phyloP scores from a whole-genome alignment of 2,888 invertebrate species.

The Oscheius sp. region DNA sequence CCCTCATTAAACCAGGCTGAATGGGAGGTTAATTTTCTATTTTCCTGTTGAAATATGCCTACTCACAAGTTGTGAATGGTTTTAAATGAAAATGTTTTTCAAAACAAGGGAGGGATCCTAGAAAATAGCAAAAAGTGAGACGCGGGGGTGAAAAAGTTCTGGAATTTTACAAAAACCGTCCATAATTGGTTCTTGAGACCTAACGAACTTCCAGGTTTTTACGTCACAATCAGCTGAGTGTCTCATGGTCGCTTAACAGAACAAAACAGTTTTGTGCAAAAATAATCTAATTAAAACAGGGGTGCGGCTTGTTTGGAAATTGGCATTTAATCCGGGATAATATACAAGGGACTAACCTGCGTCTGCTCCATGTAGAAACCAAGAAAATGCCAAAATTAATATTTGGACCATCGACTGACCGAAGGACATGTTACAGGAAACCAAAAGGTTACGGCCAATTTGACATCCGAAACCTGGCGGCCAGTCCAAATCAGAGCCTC shows the following conservation, averaged over 20 bases:
- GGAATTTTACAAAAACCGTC: no score
- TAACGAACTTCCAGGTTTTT: constrained; percentile 11
- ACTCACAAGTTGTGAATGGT: not conserved
- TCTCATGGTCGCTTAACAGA: constrained; percentile 24
- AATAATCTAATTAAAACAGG: constrained; percentile 18
- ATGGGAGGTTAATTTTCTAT: not conserved
- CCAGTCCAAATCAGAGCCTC: constrained; percentile 33
- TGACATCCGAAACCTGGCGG: constrained; percentile 35
- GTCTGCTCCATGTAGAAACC: not conserved
- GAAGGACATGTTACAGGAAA: constrained; percentile 4
- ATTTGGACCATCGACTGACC: not conserved
- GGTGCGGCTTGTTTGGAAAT: constrained; percentile 1
- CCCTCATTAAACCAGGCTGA: not conserved
- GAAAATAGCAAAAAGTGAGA: not conserved
- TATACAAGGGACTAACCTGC: not conserved
- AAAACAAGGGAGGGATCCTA: not conserved
- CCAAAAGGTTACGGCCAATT: constrained; percentile 30
- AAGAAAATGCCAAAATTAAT: not conserved
- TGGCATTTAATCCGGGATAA: not conserved
- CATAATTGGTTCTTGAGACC: not conserved
- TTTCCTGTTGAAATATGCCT: not conserved
- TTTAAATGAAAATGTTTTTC: not conserved
- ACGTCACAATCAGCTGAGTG: constrained; percentile 28
- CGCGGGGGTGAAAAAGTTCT: not conserved
- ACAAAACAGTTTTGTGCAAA: constrained; percentile 19